Evolutionary conservation across 2,888 invertebrate species (phyloP).

Genomic region (Brachypterus glaber): DNA sequence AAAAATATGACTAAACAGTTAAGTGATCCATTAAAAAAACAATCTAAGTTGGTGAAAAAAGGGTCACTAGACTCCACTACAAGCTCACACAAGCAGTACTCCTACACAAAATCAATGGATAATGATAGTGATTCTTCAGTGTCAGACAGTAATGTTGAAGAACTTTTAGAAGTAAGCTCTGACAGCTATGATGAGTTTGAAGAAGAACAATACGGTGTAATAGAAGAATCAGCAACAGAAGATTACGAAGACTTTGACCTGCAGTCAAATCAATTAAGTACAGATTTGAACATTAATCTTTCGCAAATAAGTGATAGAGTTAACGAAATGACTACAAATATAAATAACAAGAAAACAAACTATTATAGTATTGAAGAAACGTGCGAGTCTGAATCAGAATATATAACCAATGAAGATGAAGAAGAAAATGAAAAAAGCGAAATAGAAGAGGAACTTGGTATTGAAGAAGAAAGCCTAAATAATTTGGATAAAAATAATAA

Average conservation of each 20-base stretch:
- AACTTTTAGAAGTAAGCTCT: constrained; percentile 31
- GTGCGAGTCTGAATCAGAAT: constrained; percentile 30
- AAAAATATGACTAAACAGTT: constrained; percentile 22
- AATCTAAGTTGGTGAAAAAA: constrained; percentile 25
- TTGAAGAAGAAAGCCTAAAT: constrained; percentile 5
- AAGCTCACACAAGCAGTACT: constrained; percentile 35
- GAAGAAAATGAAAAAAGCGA: constrained; percentile 24
- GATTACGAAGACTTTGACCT: constrained; percentile 32
- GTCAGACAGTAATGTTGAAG: constrained; percentile 40
- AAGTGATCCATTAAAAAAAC: constrained; percentile 17
- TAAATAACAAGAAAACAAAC: constrained; percentile 20
- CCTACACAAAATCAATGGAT: constrained; percentile 39
- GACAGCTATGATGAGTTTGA: constrained; percentile 34
- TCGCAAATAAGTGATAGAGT: constrained; percentile 27
- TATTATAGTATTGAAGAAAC: constrained; percentile 33
- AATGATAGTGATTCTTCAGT: constrained; percentile 38
- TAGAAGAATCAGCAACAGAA: constrained; percentile 41
- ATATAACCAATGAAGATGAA: constrained; percentile 20
- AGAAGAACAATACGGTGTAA: constrained; percentile 43
- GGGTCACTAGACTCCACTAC: constrained; percentile 37
- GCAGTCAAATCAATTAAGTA: constrained; percentile 23
- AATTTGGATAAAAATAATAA: no score
- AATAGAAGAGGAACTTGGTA: constrained; percentile 17
- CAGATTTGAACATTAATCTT: constrained; percentile 28
- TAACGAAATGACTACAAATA: constrained; percentile 24